Percentiles rank a stretch among this genome's conserved stretches.
Conservation (phyloP, 1,140 invertebrate species). For the Pogonognathellus flavescens region DNA sequence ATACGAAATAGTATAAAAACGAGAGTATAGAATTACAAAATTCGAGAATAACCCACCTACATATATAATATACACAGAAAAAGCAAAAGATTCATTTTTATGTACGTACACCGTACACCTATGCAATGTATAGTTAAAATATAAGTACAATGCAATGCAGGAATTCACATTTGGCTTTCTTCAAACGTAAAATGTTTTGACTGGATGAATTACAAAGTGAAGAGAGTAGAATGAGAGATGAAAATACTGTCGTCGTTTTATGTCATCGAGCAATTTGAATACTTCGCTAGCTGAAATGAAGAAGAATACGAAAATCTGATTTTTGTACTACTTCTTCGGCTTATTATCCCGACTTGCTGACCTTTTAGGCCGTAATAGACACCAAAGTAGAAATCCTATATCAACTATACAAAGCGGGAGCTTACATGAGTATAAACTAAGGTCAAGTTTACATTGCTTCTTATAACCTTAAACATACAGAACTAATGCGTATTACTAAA, state of each 20-base stretch:
- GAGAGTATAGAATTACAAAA: no score
- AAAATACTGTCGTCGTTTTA: slow-evolving; percentile 26
- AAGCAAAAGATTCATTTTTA: no score
- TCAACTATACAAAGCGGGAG: no score
- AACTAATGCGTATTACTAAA: no score
- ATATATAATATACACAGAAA: neutral
- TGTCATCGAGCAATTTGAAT: neutral
- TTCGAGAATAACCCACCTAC: no score
- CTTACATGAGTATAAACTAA: neutral
- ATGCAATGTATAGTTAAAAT: no score
- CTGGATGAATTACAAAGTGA: slow-evolving; percentile 53
- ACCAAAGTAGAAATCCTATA: neutral
- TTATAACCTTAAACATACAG: neutral
- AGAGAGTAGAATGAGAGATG: slow-evolving; percentile 43
- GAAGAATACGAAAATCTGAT: neutral
- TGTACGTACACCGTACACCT: no score
- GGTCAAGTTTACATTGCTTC: neutral
- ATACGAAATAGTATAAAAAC: no score
- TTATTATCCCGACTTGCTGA: neutral
- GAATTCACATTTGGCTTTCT: slow-evolving; percentile 16
- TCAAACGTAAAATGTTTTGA: slow-evolving; percentile 52
- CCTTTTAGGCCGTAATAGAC: neutral
- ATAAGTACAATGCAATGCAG: neutral
- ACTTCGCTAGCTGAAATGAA: no score
- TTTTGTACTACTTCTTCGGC: neutral